Percentiles rank a stretch among this genome's conserved stretches.
Evolutionary conservation across 2,797 vertebrate genomes (phyloP).

Genomic region (Paratrypauchen microcephalus): DNA sequence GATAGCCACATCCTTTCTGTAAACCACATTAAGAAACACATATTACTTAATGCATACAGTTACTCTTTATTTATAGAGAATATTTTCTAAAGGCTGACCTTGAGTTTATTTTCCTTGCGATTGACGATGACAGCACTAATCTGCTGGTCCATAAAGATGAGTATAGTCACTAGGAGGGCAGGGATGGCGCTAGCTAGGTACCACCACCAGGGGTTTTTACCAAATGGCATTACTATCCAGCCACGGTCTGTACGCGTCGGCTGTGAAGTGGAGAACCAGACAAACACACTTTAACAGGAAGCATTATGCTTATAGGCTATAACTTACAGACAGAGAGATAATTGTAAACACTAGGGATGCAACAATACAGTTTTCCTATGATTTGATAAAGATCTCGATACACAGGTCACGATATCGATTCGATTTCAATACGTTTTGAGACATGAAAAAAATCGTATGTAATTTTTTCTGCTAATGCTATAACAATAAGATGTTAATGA

Average conservation of each 20-base stretch:
- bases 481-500: too few relatives aligned
- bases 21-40: conserved; percentile 10
- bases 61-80: background rate
- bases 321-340: background rate
- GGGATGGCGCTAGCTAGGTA: conserved; percentile 90
- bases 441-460: too few relatives aligned
- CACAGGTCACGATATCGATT: too few relatives aligned
- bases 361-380: too few relatives aligned
- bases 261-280: conserved; percentile 59
- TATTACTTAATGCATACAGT: background rate
- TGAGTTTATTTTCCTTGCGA: conserved; percentile 94
- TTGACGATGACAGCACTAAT: conserved; percentile 97
- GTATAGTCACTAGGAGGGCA: conserved; percentile 92
- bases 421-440: too few relatives aligned
- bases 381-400: too few relatives aligned
- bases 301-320: background rate
- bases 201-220: conserved; percentile 97
- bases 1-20: conserved; percentile 95
- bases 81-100: conserved; percentile 60
- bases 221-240: conserved; percentile 93
- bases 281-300: background rate
- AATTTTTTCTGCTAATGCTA: too few relatives aligned
- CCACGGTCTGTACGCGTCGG: conserved; percentile 89
- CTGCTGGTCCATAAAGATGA: conserved; percentile 99
- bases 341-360: too few relatives aligned